phyloP scores from a whole-genome alignment of 2,888 invertebrate genomes.

The Phortica okadai region DNA sequence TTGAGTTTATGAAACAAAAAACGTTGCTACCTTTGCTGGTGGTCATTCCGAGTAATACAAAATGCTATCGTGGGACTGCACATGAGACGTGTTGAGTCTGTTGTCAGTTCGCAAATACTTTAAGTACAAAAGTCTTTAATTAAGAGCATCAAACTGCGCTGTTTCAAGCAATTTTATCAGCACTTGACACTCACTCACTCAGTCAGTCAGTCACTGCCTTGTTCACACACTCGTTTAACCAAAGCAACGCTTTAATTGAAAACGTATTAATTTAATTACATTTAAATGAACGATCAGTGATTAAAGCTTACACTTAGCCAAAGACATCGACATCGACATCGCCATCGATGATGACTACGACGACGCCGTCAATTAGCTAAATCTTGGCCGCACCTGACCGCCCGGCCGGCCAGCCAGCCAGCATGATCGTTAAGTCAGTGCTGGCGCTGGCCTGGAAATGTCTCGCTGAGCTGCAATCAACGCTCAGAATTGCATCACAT shows the following conservation, averaged over 20 bases:
- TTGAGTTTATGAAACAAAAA: neutral
- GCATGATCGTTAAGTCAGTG: too few relatives aligned
- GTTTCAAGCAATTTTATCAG: neutral
- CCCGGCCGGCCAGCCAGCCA: neutral
- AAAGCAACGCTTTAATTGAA: slow-evolving; percentile 19
- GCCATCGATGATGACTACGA: neutral
- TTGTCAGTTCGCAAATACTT: slow-evolving; percentile 5
- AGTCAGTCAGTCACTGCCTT: neutral
- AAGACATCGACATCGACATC: neutral
- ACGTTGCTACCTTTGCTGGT: slow-evolving; percentile 5
- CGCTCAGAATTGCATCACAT: slow-evolving; percentile 16
- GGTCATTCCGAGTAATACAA: neutral
- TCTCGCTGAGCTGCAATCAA: slow-evolving; percentile 8
- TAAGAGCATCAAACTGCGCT: slow-evolving; percentile 4
- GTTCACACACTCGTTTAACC: neutral
- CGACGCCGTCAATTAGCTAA: slow-evolving; percentile 20
- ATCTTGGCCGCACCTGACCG: neutral
- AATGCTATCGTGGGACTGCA: neutral
- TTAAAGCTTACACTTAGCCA: neutral
- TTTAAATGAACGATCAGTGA: neutral
- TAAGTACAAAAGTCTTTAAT: neutral
- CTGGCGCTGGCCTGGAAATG: too few relatives aligned
- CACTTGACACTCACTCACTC: neutral
- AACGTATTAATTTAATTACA: slow-evolving; percentile 34
- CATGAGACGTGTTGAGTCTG: neutral